Conservation (phyloP, 1,140 invertebrate genomes). For the Venturia canescens region DNA sequence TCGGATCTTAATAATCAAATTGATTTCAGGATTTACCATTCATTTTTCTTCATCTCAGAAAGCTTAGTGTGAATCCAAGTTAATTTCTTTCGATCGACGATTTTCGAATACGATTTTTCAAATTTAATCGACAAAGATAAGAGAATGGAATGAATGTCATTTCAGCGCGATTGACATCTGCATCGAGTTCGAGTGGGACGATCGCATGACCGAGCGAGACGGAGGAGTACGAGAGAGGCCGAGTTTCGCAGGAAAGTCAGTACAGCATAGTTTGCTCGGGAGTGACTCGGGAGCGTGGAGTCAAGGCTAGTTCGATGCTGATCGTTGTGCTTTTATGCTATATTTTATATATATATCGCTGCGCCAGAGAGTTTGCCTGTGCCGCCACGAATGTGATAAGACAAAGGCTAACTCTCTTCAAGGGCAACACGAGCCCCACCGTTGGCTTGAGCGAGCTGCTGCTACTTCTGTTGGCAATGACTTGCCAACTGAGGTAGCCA, state of each 20-base stretch:
- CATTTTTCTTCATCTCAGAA: too few species aligned
- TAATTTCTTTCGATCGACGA: too few species aligned
- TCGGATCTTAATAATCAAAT: too few species aligned
- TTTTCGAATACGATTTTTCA: not conserved
- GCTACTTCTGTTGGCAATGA: slow-evolving; percentile 28
- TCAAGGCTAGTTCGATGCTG: slow-evolving; percentile 70
- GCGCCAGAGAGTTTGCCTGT: slow-evolving; percentile 35
- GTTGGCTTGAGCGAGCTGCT: slow-evolving; percentile 32
- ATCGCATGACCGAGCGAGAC: not conserved
- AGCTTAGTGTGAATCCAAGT: too few species aligned
- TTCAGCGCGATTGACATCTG: not conserved
- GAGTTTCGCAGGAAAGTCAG: slow-evolving; percentile 70
- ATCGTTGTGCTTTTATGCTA: slow-evolving; percentile 1
- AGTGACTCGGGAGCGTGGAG: slow-evolving; percentile 60
- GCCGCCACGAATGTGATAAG: slow-evolving; percentile 69
- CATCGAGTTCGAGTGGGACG: not conserved
- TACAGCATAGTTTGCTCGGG: slow-evolving; percentile 46
- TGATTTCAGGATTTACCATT: too few species aligned
- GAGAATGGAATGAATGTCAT: too few species aligned
- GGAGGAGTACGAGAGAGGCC: slow-evolving; percentile 51
- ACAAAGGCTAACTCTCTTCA: slow-evolving; percentile 73
- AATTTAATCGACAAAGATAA: not conserved
- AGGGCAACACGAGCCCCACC: slow-evolving; percentile 61
- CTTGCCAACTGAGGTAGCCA: too few species aligned
- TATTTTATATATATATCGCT: slow-evolving; percentile 9